These are phyloP conservation scores for Amphiura filiformis DNA, from an alignment of 35 echinoderm and acorn worm species.

Conservation along the genomic window DNA sequence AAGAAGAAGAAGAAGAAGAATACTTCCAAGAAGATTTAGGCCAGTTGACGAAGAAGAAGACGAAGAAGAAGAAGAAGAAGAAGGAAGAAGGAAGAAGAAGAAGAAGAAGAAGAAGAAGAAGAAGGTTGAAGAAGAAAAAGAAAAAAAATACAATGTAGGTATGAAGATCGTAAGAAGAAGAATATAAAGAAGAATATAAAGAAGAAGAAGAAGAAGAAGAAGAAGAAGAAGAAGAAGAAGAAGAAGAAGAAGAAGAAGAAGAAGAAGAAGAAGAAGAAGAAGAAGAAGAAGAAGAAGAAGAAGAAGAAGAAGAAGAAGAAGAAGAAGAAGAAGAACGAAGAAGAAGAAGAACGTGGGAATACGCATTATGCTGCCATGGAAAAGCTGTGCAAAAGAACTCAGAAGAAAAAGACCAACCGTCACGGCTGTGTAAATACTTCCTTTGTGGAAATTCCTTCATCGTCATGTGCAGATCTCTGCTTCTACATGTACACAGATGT, in stretches of 20 bases:
- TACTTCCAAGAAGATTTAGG: background rate
- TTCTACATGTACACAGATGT: no score
- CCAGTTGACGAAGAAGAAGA: no score
- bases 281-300: constrained; percentile 5
- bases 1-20: constrained; percentile 6
- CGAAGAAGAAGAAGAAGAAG: no score
- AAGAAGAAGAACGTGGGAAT: constrained; percentile 6
- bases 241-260: constrained; percentile 6
- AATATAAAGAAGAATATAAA: background rate
- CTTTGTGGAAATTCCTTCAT: no score
- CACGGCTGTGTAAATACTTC: no score
- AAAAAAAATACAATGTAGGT: background rate
- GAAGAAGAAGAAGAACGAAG: no score
- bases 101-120: constrained; percentile 6
- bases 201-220: constrained; percentile 5
- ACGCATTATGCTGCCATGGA: no score
- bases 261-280: constrained; percentile 5
- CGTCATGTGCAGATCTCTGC: no score
- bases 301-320: constrained; percentile 6
- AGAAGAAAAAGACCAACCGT: no score
- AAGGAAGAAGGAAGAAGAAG: constrained; percentile 6
- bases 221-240: constrained; percentile 5
- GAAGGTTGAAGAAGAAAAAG: no score
- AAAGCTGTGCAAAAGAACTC: no score
- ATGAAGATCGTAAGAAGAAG: background rate